phyloP scores from a whole-genome alignment of 2,113 vertebrate species.

The Paramisgurnus dabryanus region DNA sequence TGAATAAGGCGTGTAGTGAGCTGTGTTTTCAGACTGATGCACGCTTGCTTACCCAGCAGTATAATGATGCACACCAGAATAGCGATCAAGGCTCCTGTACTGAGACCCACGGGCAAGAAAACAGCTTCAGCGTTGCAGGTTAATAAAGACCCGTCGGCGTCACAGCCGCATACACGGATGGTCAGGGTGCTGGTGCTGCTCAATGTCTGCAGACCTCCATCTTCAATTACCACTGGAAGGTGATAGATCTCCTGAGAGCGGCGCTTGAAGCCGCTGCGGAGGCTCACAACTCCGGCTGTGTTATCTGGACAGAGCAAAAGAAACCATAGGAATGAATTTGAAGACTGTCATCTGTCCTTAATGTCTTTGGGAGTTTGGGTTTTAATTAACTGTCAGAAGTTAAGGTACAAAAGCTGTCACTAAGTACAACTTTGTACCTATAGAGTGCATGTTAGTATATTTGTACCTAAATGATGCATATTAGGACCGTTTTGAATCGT shows the following conservation, averaged over 20 bases:
- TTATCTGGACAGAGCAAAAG: slow-evolving; percentile 79
- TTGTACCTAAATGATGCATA: too few species aligned
- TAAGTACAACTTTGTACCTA: too few species aligned
- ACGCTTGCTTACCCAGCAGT: slow-evolving; percentile 84
- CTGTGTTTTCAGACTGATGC: not conserved
- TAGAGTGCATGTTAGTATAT: too few species aligned
- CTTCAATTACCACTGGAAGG: slow-evolving; percentile 89
- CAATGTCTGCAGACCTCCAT: slow-evolving; percentile 90
- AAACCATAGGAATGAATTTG: not conserved
- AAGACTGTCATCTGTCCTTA: too few species aligned
- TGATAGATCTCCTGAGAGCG: slow-evolving; percentile 89
- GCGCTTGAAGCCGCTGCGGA: slow-evolving; percentile 85
- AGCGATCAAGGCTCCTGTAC: slow-evolving; percentile 93
- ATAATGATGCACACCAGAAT: slow-evolving; percentile 94
- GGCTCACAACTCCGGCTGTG: slow-evolving; percentile 90
- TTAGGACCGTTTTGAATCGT: too few species aligned
- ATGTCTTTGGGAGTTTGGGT: too few species aligned
- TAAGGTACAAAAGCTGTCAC: too few species aligned
- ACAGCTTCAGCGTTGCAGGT: slow-evolving; percentile 95
- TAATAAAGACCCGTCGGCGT: slow-evolving; percentile 85
- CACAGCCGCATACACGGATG: slow-evolving; percentile 92
- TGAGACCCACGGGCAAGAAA: slow-evolving; percentile 94
- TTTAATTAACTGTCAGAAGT: too few species aligned
- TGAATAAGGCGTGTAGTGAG: too few species aligned
- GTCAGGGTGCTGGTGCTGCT: slow-evolving; percentile 95